Conservation (phyloP, 2,797 vertebrate genomes). For the Eulemur coronatus region DNA sequence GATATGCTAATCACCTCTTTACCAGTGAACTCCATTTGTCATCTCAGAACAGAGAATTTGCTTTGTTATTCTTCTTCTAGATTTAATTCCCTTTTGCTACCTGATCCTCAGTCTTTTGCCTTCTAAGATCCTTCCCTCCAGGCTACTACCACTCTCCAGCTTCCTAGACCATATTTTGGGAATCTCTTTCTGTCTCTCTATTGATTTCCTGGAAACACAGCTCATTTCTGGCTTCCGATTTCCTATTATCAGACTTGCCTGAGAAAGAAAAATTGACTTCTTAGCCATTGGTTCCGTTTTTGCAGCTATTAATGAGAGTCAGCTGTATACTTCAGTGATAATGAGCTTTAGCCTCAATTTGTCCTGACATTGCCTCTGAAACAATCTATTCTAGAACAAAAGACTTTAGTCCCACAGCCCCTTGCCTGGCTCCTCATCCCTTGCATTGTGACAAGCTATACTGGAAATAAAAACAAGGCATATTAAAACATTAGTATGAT, state of each 20-base stretch:
- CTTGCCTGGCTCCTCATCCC: accelerated
- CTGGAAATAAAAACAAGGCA: not conserved
- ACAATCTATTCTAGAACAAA: not conserved
- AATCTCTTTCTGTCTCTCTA: not conserved
- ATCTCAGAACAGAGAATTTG: not conserved
- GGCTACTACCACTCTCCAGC: accelerated
- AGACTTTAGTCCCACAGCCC: not conserved
- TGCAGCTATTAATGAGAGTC: not conserved
- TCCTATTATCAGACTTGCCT: not conserved
- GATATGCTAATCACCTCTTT: not conserved
- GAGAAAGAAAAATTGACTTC: not conserved
- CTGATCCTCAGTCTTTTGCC: not conserved
- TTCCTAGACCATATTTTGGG: not conserved
- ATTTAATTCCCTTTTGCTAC: not conserved
- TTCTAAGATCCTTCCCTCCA: not conserved
- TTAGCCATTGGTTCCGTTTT: not conserved
- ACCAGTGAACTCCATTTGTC: no score
- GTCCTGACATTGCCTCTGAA: not conserved
- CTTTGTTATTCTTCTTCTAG: not conserved
- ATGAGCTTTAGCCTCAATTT: not conserved
- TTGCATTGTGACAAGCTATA: not conserved
- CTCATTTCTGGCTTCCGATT: not conserved
- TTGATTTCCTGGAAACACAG: not conserved
- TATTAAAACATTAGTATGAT: not conserved
- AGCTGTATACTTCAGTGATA: not conserved